Evolutionary conservation across 2,797 vertebrate genomes (phyloP), one percentile per base, ranked within the genome.

Genomic region (Alfaro cultratus): DNA sequence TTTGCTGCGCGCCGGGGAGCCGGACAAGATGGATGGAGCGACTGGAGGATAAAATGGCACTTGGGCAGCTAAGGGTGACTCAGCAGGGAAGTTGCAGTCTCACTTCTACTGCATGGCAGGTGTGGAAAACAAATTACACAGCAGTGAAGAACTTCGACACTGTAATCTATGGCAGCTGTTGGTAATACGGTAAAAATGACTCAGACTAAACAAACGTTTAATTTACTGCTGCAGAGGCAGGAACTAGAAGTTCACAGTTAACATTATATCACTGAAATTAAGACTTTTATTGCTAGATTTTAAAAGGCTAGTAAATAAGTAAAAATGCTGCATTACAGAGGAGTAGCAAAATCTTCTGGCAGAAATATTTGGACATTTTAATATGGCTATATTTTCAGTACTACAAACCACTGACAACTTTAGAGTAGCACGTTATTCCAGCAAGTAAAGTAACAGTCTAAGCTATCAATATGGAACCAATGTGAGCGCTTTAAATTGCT

Each of bases 11-110:
- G 53, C 76, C 57, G 34, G 12, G 62, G 46, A 78, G 55, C 29
- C 41, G 36, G 36, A 46, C 74, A 78, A 78, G 86, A 85, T 80
- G 74, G 74, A 83, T 70, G 46, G 62, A 77, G 71, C 31, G 21
- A 80, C 60, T 79, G 72, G 72, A 80, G 53, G 53, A 79, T 70
- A 60, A 57, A 80, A 67, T 76, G 78, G 64, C 34, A 73, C 36
- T 82, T 34, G 29, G 62, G 75, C 46, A 70, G 39, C 64, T 51
- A 9, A n/a, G 43, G 46, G 75, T 73, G 77, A 79, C 67, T 83
- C 60, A 51, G 53, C 41, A 51, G 41, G 60, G 47, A 18, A 75
- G 74, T 12, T 31, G n/a, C 13, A 36, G 71, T 73, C 18, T 68
- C 64, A 41, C 64, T 68, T 68, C 64, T 67, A 68, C 64, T 68